These are phyloP conservation scores for Falco rusticolus DNA, from an alignment of 2,797 vertebrate genomes.

Conservation along the genomic window DNA sequence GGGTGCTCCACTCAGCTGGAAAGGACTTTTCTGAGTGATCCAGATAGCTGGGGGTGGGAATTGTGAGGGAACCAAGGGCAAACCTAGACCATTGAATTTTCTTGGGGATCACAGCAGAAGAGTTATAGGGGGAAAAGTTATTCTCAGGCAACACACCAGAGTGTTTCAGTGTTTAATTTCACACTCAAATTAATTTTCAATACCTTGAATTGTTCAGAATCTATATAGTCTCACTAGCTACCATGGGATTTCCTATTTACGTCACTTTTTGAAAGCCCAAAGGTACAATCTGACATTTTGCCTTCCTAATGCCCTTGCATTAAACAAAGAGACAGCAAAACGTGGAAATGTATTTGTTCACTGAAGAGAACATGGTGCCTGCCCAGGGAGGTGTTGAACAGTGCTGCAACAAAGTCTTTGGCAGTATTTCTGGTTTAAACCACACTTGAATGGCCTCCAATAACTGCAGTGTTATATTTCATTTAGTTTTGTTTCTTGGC, in stretches of 20 bases:
- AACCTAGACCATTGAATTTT: not conserved
- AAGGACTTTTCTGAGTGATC: not conserved
- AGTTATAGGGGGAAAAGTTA: not conserved
- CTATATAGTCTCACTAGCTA: not conserved
- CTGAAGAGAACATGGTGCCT: not conserved
- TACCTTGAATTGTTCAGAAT: not conserved
- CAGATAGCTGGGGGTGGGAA: too few relatives aligned
- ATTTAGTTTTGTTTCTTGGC: constrained; percentile 21
- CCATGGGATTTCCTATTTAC: not conserved
- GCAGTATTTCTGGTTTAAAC: constrained; percentile 47
- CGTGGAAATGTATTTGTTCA: not conserved
- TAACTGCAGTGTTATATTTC: not conserved
- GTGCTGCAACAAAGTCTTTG: not conserved
- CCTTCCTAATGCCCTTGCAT: not conserved
- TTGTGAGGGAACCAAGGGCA: not conserved
- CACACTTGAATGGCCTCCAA: constrained; percentile 27
- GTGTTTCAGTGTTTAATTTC: not conserved
- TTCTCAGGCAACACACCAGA: not conserved
- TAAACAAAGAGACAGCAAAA: not conserved
- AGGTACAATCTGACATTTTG: not conserved
- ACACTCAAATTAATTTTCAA: not conserved
- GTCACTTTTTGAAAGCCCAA: not conserved
- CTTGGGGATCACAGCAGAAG: not conserved
- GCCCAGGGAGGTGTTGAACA: not conserved
- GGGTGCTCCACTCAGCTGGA: not conserved